Evolutionary conservation across 2,113 vertebrate genomes (phyloP), one percentile per base, ranked within the genome.

Genomic region (Semnornis frantzii): DNA sequence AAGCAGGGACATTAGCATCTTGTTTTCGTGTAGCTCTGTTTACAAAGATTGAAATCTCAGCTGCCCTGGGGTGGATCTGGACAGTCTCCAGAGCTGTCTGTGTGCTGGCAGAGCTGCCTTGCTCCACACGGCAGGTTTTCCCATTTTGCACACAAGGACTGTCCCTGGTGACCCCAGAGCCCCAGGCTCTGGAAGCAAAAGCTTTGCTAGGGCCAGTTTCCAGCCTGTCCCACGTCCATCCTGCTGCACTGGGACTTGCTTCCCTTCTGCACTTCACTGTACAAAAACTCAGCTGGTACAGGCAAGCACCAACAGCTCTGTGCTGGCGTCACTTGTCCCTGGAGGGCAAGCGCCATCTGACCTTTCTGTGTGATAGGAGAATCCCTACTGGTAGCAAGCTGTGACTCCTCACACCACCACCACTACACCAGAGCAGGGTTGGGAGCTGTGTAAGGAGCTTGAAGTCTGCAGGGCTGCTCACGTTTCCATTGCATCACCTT

Each of bases 51-150:
- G 86, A 86, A 89, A 54, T 72, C 66, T 86, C 20, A 0, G 37
- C 87, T 94, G 91, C 91, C 89, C 71, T 0, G 2, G 44, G 78
- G 78, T 87, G 70, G 58, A 63, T 93, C 81, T 95, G 94, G 86
- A 88, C 0, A 3, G 37, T 87, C 74, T 89, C 93, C 91, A 92
- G 87, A 75, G 62, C 83, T 60, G 31, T 89, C 74, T 84, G 54
- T 42, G 60, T 5, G 62, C 93, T 93, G 94, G 89, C 93, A 89
- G 70, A 91, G 84, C 65, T 70, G 57, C 48, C 3, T 1, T 1
- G 12, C 62, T 87, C n/a, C 28, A 48, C 23, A 0, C 12, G 0
- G 25, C 0, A 5, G 44, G 15, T 84, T 91, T 89, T 82, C 87
- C 81, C 55, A 24, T 28, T 93, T 72, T 20, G 77, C 77, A 33